Conservation (phyloP, 2,888 invertebrate species). For the Melikaiella ostensackeni region DNA sequence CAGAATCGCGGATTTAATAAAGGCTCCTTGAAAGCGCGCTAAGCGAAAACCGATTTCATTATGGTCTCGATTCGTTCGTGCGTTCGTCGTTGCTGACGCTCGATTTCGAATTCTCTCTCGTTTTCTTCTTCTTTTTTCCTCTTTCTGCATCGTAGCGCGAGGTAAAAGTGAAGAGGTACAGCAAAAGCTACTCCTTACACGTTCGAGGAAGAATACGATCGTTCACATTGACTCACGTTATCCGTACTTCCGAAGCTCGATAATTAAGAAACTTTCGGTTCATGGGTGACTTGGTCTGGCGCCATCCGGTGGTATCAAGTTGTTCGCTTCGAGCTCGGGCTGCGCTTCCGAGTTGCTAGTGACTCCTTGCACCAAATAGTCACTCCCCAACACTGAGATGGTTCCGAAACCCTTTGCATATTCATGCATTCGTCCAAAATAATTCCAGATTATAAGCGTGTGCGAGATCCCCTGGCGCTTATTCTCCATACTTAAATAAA, state of each 20-base stretch:
- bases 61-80: conserved; percentile 59
- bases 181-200: conserved; percentile 5
- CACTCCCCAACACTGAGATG: conserved; percentile 51
- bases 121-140: conserved; percentile 44
- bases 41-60: conserved; percentile 75
- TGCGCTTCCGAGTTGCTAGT: conserved; percentile 51
- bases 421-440: conserved; percentile 61
- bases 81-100: conserved; percentile 55
- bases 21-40: conserved; percentile 66
- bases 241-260: conserved; percentile 48
- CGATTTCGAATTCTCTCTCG: conserved; percentile 51
- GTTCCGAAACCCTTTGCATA: conserved; percentile 59
- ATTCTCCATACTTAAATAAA: conserved; percentile 40
- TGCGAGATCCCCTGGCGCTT: conserved; percentile 48
- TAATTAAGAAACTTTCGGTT: conserved; percentile 59
- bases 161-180: conserved; percentile 35
- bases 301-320: conserved; percentile 48
- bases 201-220: conserved; percentile 34
- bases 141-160: conserved; percentile 23
- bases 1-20: conserved; percentile 69
- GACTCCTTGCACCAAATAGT: conserved; percentile 54
- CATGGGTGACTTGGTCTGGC: conserved; percentile 46
- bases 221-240: conserved; percentile 47
- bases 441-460: conserved; percentile 53
- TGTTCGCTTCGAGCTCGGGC: conserved; percentile 47